phyloP scores from a whole-genome alignment of 2,888 invertebrate genomes.

The Caenorhabditis auriculariae region DNA sequence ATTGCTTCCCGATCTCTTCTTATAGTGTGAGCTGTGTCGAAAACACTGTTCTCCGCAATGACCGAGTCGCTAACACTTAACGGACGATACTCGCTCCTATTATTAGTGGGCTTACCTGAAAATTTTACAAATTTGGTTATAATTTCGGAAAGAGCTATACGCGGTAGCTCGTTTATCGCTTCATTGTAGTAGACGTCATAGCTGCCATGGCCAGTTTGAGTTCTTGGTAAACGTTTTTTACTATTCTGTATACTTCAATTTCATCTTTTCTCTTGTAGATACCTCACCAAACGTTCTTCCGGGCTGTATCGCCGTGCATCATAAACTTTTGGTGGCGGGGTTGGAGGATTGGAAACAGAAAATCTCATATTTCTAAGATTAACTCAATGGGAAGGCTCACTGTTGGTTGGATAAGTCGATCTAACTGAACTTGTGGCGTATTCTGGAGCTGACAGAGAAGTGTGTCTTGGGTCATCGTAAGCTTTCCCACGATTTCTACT shows the following conservation, averaged over 20 bases:
- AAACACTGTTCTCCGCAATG: conserved; percentile 39
- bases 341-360: conserved; percentile 21
- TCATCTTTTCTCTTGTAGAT: not conserved
- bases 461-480: too few relatives aligned
- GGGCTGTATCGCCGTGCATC: not conserved
- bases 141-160: too few relatives aligned
- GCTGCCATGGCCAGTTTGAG: too few relatives aligned
- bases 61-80: too few relatives aligned
- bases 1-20: conserved; percentile 35
- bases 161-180: too few relatives aligned
- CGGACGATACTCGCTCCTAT: too few relatives aligned
- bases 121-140: too few relatives aligned
- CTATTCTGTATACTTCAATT: too few relatives aligned
- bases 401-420: conserved; percentile 23
- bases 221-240: too few relatives aligned
- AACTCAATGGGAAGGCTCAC: conserved; percentile 3
- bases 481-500: too few relatives aligned
- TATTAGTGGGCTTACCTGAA: too few relatives aligned
- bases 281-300: not conserved
- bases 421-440: conserved; percentile 24
- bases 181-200: too few relatives aligned
- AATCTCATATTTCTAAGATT: not conserved
- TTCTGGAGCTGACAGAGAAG: conserved; percentile 35
- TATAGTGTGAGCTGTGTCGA: conserved; percentile 35
- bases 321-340: conserved; percentile 21